Evolutionary conservation across 2,888 invertebrate species (phyloP).

Genomic region (Neuroscelio doddi): DNA sequence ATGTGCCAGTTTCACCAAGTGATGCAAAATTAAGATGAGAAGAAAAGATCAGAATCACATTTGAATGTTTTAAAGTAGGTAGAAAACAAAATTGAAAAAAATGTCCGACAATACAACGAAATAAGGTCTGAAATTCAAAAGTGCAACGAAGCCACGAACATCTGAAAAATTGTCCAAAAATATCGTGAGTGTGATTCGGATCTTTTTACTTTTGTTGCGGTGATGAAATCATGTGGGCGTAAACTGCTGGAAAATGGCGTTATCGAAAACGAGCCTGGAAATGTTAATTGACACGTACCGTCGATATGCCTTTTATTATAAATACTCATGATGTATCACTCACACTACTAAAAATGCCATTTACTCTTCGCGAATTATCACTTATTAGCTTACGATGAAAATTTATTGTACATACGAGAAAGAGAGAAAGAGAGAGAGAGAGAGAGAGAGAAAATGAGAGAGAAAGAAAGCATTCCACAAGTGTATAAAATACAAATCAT

Average conservation of each 20-base stretch:
- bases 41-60: neutral
- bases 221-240: too few relatives aligned
- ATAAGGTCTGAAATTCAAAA: conserved; percentile 3
- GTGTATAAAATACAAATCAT: conserved; percentile 17
- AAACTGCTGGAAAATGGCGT: conserved; percentile 3
- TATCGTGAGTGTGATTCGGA: too few relatives aligned
- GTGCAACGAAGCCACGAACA: conserved; percentile 14
- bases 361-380: too few relatives aligned
- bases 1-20: neutral
- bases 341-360: too few relatives aligned
- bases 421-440: too few relatives aligned
- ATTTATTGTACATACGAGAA: conserved; percentile 36
- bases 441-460: too few relatives aligned
- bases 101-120: conserved; percentile 21
- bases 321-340: conserved; percentile 29
- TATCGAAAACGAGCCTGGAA: conserved; percentile 20
- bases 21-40: neutral
- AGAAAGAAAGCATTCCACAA: conserved; percentile 33
- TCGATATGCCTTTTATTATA: conserved; percentile 44
- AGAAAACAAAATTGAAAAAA: neutral
- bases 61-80: neutral
- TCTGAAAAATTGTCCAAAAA: too few relatives aligned
- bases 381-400: too few relatives aligned
- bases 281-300: too few relatives aligned
- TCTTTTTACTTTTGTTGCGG: too few relatives aligned